A percentile compares a stretch with the other conserved stretches of the same genome.
These are phyloP conservation scores for Gorsachius magnificus DNA, from an alignment of 2,797 vertebrate species.

Conservation along the genomic window DNA sequence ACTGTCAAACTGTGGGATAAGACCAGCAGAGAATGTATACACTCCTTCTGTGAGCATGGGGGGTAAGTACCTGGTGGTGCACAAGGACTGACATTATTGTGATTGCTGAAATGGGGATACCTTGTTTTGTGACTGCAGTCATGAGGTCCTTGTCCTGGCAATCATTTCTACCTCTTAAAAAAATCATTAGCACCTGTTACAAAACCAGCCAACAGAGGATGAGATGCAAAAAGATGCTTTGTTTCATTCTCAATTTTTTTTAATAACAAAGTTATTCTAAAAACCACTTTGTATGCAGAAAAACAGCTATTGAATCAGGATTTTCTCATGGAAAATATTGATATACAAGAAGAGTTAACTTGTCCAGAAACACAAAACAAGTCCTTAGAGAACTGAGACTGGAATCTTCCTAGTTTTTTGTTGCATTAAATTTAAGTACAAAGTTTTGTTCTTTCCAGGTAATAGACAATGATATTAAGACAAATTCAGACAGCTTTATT, in stretches of 20 bases:
- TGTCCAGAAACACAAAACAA: not conserved
- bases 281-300: not conserved
- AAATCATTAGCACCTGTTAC: not conserved
- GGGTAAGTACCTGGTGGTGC: conserved; percentile 78
- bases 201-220: not conserved
- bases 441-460: not conserved
- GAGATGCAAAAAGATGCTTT: not conserved
- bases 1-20: conserved; percentile 97
- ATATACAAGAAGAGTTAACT: not conserved
- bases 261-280: not conserved
- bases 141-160: not conserved
- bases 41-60: conserved; percentile 92
- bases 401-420: not conserved
- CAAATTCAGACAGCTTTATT: not conserved
- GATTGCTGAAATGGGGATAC: not conserved
- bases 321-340: not conserved
- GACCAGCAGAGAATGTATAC: conserved; percentile 90
- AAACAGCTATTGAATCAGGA: not conserved
- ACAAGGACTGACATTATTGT: accelerated
- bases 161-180: not conserved
- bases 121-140: not conserved
- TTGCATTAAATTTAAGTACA: not conserved
- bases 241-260: not conserved
- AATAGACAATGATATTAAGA: not conserved
- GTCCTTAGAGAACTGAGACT: not conserved